phyloP scores from a whole-genome alignment of 1,140 invertebrate species.

The Macrosteles quadrilineatus region DNA sequence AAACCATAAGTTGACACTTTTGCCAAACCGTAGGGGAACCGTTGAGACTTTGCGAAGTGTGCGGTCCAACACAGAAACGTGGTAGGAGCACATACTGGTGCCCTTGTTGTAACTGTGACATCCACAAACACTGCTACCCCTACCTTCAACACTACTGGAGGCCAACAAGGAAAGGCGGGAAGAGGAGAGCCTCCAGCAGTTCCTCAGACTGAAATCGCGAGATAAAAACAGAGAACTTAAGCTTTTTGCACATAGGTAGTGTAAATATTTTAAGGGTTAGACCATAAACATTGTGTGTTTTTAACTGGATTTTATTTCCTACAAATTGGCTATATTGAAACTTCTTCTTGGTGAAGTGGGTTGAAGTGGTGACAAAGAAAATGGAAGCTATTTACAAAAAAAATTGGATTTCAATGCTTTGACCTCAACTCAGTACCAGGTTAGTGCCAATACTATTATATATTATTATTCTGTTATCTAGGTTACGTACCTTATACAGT shows the following conservation, averaged over 20 bases:
- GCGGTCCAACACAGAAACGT: background rate
- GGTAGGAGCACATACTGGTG: constrained; percentile 22
- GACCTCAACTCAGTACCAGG: too few species aligned
- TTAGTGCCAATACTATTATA: too few species aligned
- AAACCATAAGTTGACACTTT: constrained; percentile 1
- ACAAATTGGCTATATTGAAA: constrained; percentile 1
- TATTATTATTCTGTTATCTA: too few species aligned
- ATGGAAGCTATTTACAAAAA: too few species aligned
- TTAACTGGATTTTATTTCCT: background rate
- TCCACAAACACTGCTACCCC: constrained; percentile 28
- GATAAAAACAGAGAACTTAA: background rate
- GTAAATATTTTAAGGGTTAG: background rate
- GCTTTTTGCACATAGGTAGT: background rate
- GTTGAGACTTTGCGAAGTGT: constrained; percentile 13
- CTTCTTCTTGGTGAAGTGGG: too few species aligned
- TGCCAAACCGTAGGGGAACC: background rate
- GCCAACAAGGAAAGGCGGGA: background rate
- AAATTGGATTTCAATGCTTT: too few species aligned
- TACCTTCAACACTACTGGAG: constrained; percentile 24
- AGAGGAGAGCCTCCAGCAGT: constrained; percentile 3
- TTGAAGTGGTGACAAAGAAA: too few species aligned
- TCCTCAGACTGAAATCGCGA: background rate
- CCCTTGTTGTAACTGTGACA: constrained; percentile 25
- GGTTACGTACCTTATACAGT: too few species aligned
- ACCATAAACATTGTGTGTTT: too few species aligned